Evolutionary conservation across 2,113 vertebrate species (phyloP), one percentile per base, ranked within the genome.

Genomic region (Ctenodactylus gundi): DNA sequence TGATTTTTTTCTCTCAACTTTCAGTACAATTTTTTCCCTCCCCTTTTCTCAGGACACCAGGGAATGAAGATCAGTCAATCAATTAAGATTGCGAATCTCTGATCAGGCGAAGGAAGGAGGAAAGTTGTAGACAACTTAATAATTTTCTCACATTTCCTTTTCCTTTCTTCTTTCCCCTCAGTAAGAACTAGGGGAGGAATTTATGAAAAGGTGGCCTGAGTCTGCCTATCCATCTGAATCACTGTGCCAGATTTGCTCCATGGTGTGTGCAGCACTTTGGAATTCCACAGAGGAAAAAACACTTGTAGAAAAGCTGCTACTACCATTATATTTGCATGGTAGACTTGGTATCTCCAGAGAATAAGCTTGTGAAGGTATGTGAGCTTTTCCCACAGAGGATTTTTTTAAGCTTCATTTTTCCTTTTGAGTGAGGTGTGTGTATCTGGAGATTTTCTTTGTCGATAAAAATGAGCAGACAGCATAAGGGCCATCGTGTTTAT

Each of bases 1-100:
- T 90, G 41, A 39, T 85, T 91, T 87, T 89, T 86, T 46, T 93
- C 58, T 55, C 15, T 84, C 75, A 80, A 89, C 36, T 89, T 70
- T 68, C 44, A 84, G 18, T 12, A 4, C 80, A 80, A 86, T 23
- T 88, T 80, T n/a, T 90, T 65, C 36, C 14, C 3, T 3, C 65
- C 81, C 31, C 8, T 58, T 82, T 89, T 76, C 58, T 57, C 29
- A 92, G 46, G 65, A 81, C 27, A 27, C 44, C 17, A 34, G 39
- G 21, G 34, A 70, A 44, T 64, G 29, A 25, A 64, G 23, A 77
- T 75, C 73, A 86, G 27, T 55, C 39, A 53, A 84, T 49, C 1
- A 29, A 46, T 8, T 34, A 85, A 80, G 58, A 58, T 25, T 31
- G 14, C 4, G 55, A 77, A 31, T 34, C 55, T 84, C 13, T 20